phyloP scores from a whole-genome alignment of 2,888 invertebrate species.

The Flexamia atlantica region DNA sequence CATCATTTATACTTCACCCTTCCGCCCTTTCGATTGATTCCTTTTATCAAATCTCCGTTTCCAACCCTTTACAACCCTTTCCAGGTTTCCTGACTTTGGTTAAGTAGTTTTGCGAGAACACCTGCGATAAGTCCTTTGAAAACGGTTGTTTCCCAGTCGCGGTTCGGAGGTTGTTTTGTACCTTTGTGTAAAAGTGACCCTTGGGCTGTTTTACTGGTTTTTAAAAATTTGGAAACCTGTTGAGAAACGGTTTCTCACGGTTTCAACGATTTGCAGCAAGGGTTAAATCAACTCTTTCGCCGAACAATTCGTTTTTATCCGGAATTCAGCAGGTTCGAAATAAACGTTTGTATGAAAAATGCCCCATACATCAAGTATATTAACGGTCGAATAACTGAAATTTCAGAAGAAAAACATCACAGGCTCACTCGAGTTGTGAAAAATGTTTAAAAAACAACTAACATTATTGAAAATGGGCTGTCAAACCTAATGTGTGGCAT shows the following conservation, averaged over 20 bases:
- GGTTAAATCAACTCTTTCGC: not conserved
- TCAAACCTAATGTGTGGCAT: too few species aligned
- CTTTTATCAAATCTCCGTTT: not conserved
- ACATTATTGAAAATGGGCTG: too few species aligned
- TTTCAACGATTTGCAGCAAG: not conserved
- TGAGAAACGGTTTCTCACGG: not conserved
- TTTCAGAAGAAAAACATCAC: too few species aligned
- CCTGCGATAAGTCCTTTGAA: conserved; percentile 3
- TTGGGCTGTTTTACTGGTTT: conserved; percentile 10
- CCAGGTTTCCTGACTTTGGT: conserved; percentile 8
- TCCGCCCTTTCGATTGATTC: not conserved
- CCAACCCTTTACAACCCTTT: conserved; percentile 52
- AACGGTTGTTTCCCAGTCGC: conserved; percentile 17
- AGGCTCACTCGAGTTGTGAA: too few species aligned
- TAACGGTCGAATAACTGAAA: too few species aligned
- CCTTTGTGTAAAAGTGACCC: not conserved
- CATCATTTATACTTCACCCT: conserved; percentile 26
- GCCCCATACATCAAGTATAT: too few species aligned
- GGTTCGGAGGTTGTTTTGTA: not conserved
- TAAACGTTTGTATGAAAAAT: too few species aligned
- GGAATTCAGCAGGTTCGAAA: too few species aligned
- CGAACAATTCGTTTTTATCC: too few species aligned
- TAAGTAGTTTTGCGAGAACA: not conserved
- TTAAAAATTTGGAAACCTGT: conserved; percentile 18
- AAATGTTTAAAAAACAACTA: too few species aligned